Evolutionary conservation across 2,888 invertebrate genomes (phyloP).

Genomic region (Lasioglossum morio): DNA sequence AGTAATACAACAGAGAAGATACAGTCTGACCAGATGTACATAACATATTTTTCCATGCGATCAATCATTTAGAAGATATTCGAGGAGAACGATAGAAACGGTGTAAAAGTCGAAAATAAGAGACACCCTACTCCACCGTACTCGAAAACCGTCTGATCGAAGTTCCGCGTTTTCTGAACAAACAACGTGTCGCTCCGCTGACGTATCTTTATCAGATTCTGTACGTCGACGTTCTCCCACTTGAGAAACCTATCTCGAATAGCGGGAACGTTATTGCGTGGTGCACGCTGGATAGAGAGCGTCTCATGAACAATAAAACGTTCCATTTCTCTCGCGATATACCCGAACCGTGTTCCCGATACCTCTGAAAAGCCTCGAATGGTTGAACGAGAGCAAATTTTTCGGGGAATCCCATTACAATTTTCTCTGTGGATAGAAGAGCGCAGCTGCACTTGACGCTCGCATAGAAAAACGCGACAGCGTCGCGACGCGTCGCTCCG

Average conservation of each 20-base stretch:
- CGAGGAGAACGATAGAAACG: too few relatives aligned
- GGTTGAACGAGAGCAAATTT: background rate
- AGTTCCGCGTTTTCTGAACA: background rate
- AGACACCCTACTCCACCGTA: too few relatives aligned
- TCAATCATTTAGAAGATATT: too few relatives aligned
- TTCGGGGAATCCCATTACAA: background rate
- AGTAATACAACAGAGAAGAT: too few relatives aligned
- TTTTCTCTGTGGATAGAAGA: background rate
- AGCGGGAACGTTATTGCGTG: background rate
- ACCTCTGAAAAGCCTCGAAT: background rate
- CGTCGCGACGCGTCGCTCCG: background rate
- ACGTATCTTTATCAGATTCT: background rate
- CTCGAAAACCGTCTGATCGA: background rate
- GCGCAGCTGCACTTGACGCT: background rate
- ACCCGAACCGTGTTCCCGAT: background rate
- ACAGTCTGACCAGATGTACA: too few relatives aligned
- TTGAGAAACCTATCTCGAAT: background rate
- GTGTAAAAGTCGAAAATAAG: too few relatives aligned
- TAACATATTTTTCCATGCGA: too few relatives aligned
- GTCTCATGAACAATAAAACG: background rate
- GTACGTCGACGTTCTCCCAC: background rate
- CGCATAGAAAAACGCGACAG: background rate
- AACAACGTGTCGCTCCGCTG: background rate
- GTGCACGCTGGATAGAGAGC: too few relatives aligned
- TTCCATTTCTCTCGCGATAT: background rate